Evolutionary conservation across 2,113 vertebrate genomes (phyloP), one percentile per base, ranked within the genome.

Genomic region (Mormyrus lacerda): DNA sequence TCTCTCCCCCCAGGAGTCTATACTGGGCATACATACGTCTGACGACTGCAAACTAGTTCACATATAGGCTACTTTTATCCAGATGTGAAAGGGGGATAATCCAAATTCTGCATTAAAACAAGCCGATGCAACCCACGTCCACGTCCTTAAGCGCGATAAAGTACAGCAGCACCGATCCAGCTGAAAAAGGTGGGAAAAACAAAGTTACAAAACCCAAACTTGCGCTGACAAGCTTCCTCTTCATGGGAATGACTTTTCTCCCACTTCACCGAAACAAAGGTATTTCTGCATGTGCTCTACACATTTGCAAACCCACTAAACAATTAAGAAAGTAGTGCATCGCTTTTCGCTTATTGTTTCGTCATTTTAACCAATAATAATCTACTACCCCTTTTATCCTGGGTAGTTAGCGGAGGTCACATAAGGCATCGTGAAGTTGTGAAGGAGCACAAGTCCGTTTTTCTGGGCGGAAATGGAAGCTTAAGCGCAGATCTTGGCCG

Each of bases 151-250:
- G 89, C 76, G 79, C 51, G 47, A 90, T 90, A 92, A 90, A 61
- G 88, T 90, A 91, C 88, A 89, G 87, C 83, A 73, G 90, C 87
- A 79, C 35, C 48, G 58, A 90, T 91, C 91, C 93, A 90, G 82
- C 42, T 48, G 42, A 84, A 90, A 76, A 90, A 86, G 58, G 50
- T 87, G 87, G 88, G 51, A 55, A 27, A 88, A 50, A 91, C 90
- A 88, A 89, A 93, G 90, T 92, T 89, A 91, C 51, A 89, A 93
- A 93, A 90, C 27, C 89, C 50, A 89, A 92, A 92, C 69, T 65
- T 88, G 48, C 35, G 89, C 76, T 91, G 88, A 87, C 89, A 47
- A 85, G 58, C 89, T 83, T 90, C 90, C 88, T 91, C 87, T 88
- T 58, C 87, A 42, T 76, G 86, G 35, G 61, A 48, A 51, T 31